phyloP scores from a whole-genome alignment of 2,113 vertebrate species.

The Leptobrachium leishanense region DNA sequence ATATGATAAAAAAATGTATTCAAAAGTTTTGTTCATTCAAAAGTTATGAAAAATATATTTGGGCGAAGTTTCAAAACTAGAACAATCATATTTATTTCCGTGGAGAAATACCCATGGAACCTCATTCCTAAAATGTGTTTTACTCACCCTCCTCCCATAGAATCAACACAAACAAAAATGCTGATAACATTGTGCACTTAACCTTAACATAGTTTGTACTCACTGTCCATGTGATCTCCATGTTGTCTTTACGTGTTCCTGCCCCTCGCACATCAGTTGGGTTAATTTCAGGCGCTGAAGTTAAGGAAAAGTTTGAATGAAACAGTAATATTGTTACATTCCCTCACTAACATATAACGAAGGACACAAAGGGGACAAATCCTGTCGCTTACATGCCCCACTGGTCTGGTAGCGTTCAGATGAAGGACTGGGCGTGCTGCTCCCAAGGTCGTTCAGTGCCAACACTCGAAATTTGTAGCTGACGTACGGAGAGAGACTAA shows the following conservation, averaged over 20 bases:
- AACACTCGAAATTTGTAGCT: conserved; percentile 96
- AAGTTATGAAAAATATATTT: no score
- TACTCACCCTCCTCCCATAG: no score
- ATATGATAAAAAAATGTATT: no score
- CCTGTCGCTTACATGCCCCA: conserved; percentile 77
- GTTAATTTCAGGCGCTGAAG: conserved; percentile 84
- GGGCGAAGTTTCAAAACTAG: no score
- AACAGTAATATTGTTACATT: neutral
- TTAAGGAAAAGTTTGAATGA: conserved; percentile 22
- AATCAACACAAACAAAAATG: no score
- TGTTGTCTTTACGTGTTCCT: conserved; percentile 88
- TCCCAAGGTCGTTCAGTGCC: conserved; percentile 87
- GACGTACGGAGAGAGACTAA: conserved; percentile 85
- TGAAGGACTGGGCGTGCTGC: conserved; percentile 80
- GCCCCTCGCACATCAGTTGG: conserved; percentile 81
- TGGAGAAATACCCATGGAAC: no score
- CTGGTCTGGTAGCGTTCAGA: conserved; percentile 88
- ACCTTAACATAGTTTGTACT: conserved; percentile 49
- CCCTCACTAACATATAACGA: no score
- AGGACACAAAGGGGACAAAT: neutral
- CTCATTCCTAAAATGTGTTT: neutral
- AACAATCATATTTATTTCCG: no score
- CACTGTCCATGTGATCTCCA: conserved; percentile 97
- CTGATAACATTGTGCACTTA: no score
- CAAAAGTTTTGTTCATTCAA: no score